Percentiles rank a stretch among this genome's conserved stretches.
These are phyloP conservation scores for Haliaeetus leucogaster DNA, from an alignment of 2,113 vertebrate genomes.

Conservation along the genomic window DNA sequence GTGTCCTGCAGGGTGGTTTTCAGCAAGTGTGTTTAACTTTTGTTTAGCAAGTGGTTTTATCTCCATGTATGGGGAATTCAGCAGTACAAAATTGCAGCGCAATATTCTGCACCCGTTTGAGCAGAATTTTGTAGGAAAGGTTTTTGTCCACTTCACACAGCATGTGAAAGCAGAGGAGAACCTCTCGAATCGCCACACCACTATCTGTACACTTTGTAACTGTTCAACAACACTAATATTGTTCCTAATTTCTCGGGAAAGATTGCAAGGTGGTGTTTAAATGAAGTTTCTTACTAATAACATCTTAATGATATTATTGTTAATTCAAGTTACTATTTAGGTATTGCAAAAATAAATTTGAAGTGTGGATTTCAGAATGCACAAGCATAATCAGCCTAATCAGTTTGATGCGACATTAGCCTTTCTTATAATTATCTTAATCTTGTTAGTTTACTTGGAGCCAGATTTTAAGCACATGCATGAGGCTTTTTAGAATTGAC, in stretches of 20 bases:
- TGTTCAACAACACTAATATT: accelerated
- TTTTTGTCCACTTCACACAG: not conserved
- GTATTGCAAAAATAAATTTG: not conserved
- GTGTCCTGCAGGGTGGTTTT: not conserved
- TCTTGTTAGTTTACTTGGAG: not conserved
- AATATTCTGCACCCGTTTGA: not conserved
- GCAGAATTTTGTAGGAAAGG: not conserved
- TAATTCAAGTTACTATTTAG: not conserved
- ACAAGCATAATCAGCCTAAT: not conserved
- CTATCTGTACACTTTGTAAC: not conserved
- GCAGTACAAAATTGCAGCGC: not conserved
- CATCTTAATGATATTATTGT: no score
- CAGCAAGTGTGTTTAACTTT: not conserved
- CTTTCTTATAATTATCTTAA: not conserved
- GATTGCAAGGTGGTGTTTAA: not conserved
- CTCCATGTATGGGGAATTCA: not conserved
- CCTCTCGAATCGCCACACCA: accelerated
- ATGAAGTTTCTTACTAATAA: not conserved
- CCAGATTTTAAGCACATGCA: not conserved
- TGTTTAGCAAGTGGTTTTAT: not conserved
- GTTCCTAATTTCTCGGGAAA: not conserved
- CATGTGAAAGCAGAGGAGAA: not conserved
- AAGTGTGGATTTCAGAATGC: not conserved
- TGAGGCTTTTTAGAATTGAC: not conserved
- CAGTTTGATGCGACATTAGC: not conserved